phyloP scores from a whole-genome alignment of 1,140 invertebrate species.

The Brachionus koreanus region DNA sequence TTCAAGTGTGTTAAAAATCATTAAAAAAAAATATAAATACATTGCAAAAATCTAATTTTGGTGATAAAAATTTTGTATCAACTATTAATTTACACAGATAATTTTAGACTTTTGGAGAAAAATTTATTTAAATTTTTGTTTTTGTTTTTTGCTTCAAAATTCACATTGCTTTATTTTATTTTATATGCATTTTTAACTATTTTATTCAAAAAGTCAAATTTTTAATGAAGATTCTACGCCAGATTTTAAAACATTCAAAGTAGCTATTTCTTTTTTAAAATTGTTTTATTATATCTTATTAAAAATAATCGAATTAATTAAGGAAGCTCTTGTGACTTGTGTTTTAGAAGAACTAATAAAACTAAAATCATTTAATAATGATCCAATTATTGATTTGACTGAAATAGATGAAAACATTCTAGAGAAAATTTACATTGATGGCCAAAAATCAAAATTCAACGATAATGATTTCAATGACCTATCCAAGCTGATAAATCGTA shows the following conservation, averaged over 20 bases:
- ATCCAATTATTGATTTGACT: not conserved
- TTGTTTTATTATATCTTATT: not conserved
- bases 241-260: not conserved
- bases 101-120: no score
- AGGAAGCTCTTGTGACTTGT: not conserved
- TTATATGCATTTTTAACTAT: no score
- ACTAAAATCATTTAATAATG: not conserved
- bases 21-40: no score
- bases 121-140: no score
- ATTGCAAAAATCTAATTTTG: no score
- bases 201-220: not conserved
- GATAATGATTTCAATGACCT: not conserved
- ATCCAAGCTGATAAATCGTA: not conserved
- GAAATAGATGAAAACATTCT: not conserved
- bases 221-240: not conserved
- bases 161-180: no score
- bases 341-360: not conserved
- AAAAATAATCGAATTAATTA: not conserved
- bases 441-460: not conserved
- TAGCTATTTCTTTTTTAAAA: not conserved
- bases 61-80: no score
- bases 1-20: no score
- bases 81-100: no score
- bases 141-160: no score
- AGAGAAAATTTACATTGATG: not conserved